phyloP scores from a whole-genome alignment of 92 coral and sea anemone species.

The Bergia sp. region DNA sequence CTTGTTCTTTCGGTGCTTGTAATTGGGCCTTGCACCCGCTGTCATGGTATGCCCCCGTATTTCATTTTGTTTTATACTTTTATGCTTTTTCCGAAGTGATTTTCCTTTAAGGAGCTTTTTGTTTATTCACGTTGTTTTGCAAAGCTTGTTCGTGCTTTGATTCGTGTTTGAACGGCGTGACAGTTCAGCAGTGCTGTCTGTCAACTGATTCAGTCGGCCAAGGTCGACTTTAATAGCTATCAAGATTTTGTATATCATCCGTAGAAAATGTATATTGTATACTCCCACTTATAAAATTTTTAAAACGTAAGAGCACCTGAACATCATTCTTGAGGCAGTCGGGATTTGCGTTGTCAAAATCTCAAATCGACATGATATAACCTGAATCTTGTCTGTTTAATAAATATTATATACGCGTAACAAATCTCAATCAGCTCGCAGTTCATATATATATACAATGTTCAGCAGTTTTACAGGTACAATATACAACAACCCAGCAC shows the following conservation, averaged over 20 bases:
- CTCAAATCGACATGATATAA: not conserved
- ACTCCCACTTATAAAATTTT: not conserved
- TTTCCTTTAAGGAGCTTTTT: not conserved
- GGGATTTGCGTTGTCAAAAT: not conserved
- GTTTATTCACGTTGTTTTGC: not conserved
- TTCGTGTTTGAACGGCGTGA: slow-evolving; percentile 20
- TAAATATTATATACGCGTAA: too few relatives aligned
- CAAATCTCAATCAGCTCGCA: too few relatives aligned
- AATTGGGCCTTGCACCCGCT: not conserved
- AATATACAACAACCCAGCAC: not conserved
- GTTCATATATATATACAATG: too few relatives aligned
- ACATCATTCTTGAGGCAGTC: not conserved
- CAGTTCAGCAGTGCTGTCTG: not conserved
- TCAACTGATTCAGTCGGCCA: not conserved
- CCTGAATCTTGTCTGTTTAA: not conserved
- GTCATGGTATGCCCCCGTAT: not conserved
- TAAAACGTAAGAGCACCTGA: not conserved
- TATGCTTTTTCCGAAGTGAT: not conserved
- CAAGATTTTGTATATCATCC: not conserved
- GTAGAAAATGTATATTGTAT: not conserved
- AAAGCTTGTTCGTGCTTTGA: not conserved
- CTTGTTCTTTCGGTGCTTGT: not conserved
- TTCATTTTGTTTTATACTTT: not conserved
- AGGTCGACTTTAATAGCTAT: not conserved
- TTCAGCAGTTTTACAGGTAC: not conserved